phyloP scores from a whole-genome alignment of 2,113 vertebrate genomes.

The Lophura nycthemera region DNA sequence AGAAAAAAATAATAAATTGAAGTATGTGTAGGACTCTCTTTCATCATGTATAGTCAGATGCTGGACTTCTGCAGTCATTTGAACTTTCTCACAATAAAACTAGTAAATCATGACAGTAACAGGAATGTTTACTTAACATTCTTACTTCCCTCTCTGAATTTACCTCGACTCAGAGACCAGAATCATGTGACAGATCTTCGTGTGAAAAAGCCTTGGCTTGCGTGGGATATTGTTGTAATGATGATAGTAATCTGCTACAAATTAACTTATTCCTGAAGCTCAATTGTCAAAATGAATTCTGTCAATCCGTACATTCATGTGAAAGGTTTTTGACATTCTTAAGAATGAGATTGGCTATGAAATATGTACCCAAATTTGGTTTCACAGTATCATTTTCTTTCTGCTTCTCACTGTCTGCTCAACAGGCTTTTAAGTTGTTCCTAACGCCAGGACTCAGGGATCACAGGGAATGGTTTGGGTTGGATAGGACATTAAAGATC shows the following conservation, averaged over 20 bases:
- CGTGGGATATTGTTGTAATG: fast-evolving
- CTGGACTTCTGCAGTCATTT: not conserved
- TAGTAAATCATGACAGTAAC: not conserved
- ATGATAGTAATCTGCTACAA: not conserved
- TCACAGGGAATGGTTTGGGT: no score
- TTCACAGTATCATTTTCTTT: not conserved
- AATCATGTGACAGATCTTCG: not conserved
- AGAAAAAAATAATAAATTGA: not conserved
- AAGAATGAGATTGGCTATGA: not conserved
- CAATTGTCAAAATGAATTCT: not conserved
- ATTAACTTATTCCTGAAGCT: not conserved
- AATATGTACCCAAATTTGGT: not conserved
- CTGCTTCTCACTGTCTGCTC: constrained; percentile 50
- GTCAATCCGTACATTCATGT: not conserved
- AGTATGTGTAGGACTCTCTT: not conserved
- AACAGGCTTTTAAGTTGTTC: constrained; percentile 47
- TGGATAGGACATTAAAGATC: no score
- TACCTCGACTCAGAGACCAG: not conserved
- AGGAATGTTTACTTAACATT: not conserved
- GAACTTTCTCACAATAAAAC: not conserved
- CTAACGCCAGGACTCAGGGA: not conserved
- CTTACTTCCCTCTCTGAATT: not conserved
- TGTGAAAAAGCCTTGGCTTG: not conserved
- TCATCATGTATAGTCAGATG: not conserved
- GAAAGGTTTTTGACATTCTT: not conserved